Percentiles rank a stretch among this genome's conserved stretches.
phyloP scores from a whole-genome alignment of 2,113 vertebrate genomes.

The Festucalex cinctus region DNA sequence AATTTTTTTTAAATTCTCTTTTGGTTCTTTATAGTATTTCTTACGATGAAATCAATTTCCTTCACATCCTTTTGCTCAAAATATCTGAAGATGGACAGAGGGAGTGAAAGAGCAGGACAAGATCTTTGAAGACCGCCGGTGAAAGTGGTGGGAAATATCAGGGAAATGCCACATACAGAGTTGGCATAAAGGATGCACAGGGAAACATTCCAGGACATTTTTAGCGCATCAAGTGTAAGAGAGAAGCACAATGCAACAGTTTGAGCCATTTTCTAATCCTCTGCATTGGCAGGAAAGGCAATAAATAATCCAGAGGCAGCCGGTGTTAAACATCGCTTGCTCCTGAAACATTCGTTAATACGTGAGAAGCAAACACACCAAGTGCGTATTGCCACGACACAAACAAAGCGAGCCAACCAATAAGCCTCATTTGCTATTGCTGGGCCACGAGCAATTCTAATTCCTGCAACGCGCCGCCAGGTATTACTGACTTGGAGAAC shows the following conservation, averaged over 20 bases:
- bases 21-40: not conserved
- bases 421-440: conserved; percentile 51
- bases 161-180: not conserved
- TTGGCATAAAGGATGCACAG: conserved; percentile 1
- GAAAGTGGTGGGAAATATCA: conserved; percentile 17
- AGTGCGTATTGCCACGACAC: conserved; percentile 45
- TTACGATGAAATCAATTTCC: conserved; percentile 25
- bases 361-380: conserved; percentile 51
- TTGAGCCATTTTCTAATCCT: conserved; percentile 38
- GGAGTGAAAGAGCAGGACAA: not conserved
- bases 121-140: conserved; percentile 18
- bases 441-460: conserved; percentile 52
- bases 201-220: conserved; percentile 2
- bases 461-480: conserved; percentile 51
- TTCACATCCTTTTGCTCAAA: conserved; percentile 19
- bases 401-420: conserved; percentile 50
- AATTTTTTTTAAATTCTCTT: not conserved
- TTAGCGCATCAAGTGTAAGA: not conserved
- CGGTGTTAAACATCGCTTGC: conserved; percentile 39
- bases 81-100: conserved; percentile 19
- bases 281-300: conserved; percentile 40
- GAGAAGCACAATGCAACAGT: conserved; percentile 26
- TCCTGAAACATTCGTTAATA: conserved; percentile 48
- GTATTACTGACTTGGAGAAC: conserved; percentile 61
- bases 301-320: conserved; percentile 45